Conservation (phyloP, 2,888 invertebrate species). For the Acanthosoma haemorrhoidale region DNA sequence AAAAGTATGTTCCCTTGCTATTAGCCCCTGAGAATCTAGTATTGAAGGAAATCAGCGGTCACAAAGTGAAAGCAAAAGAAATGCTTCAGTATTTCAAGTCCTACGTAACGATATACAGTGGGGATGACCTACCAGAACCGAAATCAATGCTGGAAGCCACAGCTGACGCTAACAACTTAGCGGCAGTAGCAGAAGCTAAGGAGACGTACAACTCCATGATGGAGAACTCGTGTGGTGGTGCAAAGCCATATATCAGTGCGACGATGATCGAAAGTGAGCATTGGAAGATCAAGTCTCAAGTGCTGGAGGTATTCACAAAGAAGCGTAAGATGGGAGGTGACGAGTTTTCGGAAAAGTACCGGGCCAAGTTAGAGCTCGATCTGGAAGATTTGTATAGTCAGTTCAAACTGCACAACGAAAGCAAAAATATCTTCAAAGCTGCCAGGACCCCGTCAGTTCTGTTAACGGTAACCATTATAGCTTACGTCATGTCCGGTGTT, state of each 20-base stretch:
- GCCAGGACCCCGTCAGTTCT: constrained; percentile 93
- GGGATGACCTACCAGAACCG: constrained; percentile 94
- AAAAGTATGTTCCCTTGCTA: constrained; percentile 81
- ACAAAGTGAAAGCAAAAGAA: constrained; percentile 83
- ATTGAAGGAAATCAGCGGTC: constrained; percentile 91
- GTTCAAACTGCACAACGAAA: constrained; percentile 90
- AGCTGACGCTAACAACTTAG: constrained; percentile 96
- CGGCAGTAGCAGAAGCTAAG: constrained; percentile 92
- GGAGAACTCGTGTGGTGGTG: constrained; percentile 95
- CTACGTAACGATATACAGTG: constrained; percentile 94
- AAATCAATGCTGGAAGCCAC: constrained; percentile 99
- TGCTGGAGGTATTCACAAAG: constrained; percentile 66
- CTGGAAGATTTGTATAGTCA: constrained; percentile 75
- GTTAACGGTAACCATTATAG: constrained; percentile 76
- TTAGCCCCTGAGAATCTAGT: constrained; percentile 85
- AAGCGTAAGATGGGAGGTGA: constrained; percentile 98
- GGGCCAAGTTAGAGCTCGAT: constrained; percentile 76
- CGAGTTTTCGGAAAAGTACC: constrained; percentile 85
- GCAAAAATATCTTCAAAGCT: constrained; percentile 97
- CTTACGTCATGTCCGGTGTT: constrained; percentile 83
- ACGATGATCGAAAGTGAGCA: constrained; percentile 82
- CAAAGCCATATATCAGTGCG: constrained; percentile 85
- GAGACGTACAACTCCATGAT: constrained; percentile 83
- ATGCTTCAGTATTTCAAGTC: constrained; percentile 95
- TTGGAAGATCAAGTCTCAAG: constrained; percentile 67